Base-by-base conservation (phyloP, 2,113 vertebrate genomes). In the Carassius auratus region DNA sequence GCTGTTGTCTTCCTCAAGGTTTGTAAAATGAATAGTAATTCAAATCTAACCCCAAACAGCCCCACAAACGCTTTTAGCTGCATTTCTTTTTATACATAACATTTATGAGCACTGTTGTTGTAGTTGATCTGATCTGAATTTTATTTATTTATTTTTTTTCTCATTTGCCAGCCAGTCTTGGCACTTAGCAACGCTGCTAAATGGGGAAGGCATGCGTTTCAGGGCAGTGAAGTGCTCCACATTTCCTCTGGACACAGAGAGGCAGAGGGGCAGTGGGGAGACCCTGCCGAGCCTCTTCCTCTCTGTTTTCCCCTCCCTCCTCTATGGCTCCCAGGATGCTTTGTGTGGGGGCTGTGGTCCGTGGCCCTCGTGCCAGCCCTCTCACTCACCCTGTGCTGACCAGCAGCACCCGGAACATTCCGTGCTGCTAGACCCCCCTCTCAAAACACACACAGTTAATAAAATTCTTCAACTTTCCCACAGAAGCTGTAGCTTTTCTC, bases 181-280 rank as follows among this genome's bases (percentile, higher is more conserved):
- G 95, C 95, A 94, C 97, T 94, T 98, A 96, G 97, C 97, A 98
- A 99, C 98, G 91, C 88, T 10, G 89, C 91, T 26, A 1, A 66
- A 59, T 74, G 91, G 93, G 94, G 97, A 96, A 98, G 96, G 97
- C 96, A 98, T 98, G 97, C 96, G 74, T 95, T 94, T 92, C 86
- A 86, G 92, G 89, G 92, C 93, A 92, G 89, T 93, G 91, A 90
- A 90, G 92, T 93, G 95, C 95, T 93, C 94, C 92, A 90, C 92
- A 93, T 94, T 93, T 93, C 90, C 95, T 96, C 91, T 88, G 92
- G 92, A 92, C 88, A 90, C 93, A 90, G 88, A 59, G 3, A 87
- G 91, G 93, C 91, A n/a, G 85, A 64, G 78, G 83, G 64, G 69
- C 89, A 87, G 87, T 88, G 76, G 59, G 57, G 91, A 93, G 90